A percentile compares a stretch with the other conserved stretches of the same genome.
phyloP scores from a whole-genome alignment of 2,797 vertebrate species.

The Clarias laeviceps region DNA sequence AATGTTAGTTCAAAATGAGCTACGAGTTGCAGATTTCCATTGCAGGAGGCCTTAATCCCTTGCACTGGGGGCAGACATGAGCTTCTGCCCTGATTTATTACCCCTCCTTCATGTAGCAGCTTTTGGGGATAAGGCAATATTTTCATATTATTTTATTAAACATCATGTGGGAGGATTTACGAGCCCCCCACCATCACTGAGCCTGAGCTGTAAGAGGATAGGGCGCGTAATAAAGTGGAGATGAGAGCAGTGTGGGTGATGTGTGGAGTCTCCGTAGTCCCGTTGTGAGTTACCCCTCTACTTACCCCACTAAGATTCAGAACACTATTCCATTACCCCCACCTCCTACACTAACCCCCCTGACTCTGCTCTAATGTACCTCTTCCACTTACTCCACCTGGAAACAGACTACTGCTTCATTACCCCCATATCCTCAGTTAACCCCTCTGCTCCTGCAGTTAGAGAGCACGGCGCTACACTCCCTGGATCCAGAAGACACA shows the following conservation, averaged over 20 bases:
- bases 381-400: not conserved
- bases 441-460: not conserved
- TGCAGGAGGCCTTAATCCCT: not conserved
- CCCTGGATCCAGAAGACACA: not conserved
- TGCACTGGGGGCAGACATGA: not conserved
- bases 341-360: not conserved
- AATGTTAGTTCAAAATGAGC: not conserved
- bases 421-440: not conserved
- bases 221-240: not conserved
- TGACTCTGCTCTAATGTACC: not conserved
- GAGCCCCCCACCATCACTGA: not conserved
- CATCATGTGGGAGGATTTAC: conserved; percentile 67
- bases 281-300: not conserved
- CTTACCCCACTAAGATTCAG: not conserved
- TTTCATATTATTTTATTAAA: conserved; percentile 72
- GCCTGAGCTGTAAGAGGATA: not conserved
- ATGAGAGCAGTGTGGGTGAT: not conserved
- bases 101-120: conserved; percentile 1
- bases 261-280: not conserved
- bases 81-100: conserved; percentile 14
- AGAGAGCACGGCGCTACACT: too few species aligned
- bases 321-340: not conserved
- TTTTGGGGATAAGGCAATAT: conserved; percentile 63
- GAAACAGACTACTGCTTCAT: not conserved
- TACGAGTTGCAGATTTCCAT: conserved; percentile 13